Percentiles rank a stretch among this genome's conserved stretches.
These are phyloP conservation scores for Micrasema longulum DNA, from an alignment of 1,140 invertebrate genomes.

Conservation along the genomic window DNA sequence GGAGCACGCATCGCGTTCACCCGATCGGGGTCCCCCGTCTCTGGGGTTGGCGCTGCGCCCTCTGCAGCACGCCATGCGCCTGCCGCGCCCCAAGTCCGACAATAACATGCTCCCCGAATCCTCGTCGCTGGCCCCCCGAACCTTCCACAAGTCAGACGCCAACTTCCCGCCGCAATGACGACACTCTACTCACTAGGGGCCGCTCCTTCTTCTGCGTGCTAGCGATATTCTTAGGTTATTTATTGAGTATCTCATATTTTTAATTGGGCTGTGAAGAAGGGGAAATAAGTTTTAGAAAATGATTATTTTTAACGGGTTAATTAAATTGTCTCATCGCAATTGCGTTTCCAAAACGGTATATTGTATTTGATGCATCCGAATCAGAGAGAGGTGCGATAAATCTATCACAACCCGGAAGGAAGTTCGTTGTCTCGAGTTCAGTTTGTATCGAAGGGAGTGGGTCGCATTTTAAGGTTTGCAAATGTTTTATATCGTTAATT, in stretches of 20 bases:
- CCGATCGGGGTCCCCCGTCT: conserved; percentile 79
- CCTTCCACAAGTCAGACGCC: conserved; percentile 85
- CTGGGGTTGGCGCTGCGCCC: conserved; percentile 76
- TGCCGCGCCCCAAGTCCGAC: conserved; percentile 85
- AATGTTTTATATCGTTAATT: conserved; percentile 18
- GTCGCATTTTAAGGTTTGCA: conserved; percentile 8
- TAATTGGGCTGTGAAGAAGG: conserved; percentile 63
- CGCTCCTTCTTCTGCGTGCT: too few relatives aligned
- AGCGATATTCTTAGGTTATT: conserved; percentile 49
- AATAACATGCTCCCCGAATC: conserved; percentile 82
- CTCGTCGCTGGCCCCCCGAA: conserved; percentile 69
- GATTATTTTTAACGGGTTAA: conserved; percentile 16
- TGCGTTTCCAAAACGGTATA: not conserved
- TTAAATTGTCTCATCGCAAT: conserved; percentile 4
- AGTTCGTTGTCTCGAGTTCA: too few relatives aligned
- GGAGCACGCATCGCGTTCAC: conserved; percentile 82
- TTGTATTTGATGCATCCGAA: too few relatives aligned
- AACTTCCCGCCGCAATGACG: conserved; percentile 80
- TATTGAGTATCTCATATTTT: conserved; percentile 33
- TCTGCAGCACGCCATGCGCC: conserved; percentile 70
- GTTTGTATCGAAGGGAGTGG: too few relatives aligned
- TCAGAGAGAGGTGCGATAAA: too few relatives aligned
- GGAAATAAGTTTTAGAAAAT: conserved; percentile 57
- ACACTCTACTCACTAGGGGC: conserved; percentile 70
- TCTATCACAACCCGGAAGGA: too few relatives aligned